These are phyloP conservation scores for Leptopilina myrica DNA, from an alignment of 2,888 invertebrate species.

Conservation along the genomic window DNA sequence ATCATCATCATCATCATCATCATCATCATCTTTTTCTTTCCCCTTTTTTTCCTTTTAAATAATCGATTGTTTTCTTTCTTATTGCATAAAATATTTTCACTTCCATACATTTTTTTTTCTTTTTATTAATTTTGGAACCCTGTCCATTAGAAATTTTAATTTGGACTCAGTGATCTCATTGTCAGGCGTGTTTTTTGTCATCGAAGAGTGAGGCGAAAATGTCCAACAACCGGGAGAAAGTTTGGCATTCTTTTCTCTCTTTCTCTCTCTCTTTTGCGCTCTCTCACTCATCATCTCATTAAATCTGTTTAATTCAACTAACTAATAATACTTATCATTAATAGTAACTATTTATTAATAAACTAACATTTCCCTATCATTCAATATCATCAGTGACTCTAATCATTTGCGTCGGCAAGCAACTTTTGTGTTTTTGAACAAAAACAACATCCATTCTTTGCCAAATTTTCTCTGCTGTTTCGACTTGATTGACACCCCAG, in stretches of 20 bases:
- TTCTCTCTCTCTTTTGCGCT: too few relatives aligned
- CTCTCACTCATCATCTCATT: neutral
- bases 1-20: too few relatives aligned
- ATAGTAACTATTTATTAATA: slow-evolving; percentile 39
- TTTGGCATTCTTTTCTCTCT: slow-evolving; percentile 11
- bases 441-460: slow-evolving; percentile 29
- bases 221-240: slow-evolving; percentile 60
- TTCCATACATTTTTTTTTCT: slow-evolving; percentile 49
- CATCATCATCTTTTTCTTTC: too few relatives aligned
- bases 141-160: slow-evolving; percentile 65
- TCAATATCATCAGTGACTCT: slow-evolving; percentile 28
- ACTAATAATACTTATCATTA: slow-evolving; percentile 40
- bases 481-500: slow-evolving; percentile 61
- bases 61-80: slow-evolving; percentile 49
- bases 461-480: slow-evolving; percentile 50
- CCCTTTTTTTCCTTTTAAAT: slow-evolving; percentile 23
- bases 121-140: slow-evolving; percentile 61
- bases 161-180: slow-evolving; percentile 68
- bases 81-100: slow-evolving; percentile 42
- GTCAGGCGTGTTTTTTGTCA: slow-evolving; percentile 59
- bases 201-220: slow-evolving; percentile 69
- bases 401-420: slow-evolving; percentile 28
- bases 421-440: slow-evolving; percentile 21
- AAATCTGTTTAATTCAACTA: slow-evolving; percentile 29
- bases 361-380: slow-evolving; percentile 35